phyloP scores from a whole-genome alignment of 2,888 invertebrate species.

The Sarcophaga variegata region DNA sequence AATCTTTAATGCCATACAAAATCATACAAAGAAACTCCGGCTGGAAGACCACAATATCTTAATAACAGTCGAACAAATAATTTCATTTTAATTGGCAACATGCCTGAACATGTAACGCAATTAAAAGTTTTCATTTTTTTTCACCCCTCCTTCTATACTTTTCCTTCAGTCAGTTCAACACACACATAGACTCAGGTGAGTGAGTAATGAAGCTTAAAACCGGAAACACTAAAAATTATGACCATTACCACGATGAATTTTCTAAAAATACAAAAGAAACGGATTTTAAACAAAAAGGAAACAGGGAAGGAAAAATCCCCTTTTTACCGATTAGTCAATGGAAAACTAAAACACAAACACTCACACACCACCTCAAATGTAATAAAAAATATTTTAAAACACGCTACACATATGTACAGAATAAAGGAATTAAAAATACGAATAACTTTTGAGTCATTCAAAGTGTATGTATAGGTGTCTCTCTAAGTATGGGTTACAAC shows the following conservation, averaged over 20 bases:
- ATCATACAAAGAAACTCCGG: too few relatives aligned
- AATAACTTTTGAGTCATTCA: background rate
- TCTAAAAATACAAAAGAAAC: constrained; percentile 25
- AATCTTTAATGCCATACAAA: background rate
- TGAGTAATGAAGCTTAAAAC: constrained; percentile 64
- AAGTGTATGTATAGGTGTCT: too few relatives aligned
- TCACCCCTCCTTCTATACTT: constrained; percentile 16
- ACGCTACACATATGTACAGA: too few relatives aligned
- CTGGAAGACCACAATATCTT: background rate
- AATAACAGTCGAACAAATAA: background rate
- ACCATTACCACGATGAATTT: constrained; percentile 11
- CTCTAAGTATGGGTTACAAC: too few relatives aligned
- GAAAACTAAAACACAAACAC: constrained; percentile 43
- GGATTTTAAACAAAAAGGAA: constrained; percentile 33
- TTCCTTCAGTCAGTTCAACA: constrained; percentile 35
- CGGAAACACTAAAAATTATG: constrained; percentile 61
- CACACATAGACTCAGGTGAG: constrained; percentile 25
- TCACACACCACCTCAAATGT: too few relatives aligned
- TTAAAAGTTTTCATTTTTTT: constrained; percentile 51
- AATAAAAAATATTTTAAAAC: too few relatives aligned
- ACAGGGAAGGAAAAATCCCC: constrained; percentile 15
- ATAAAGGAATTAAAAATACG: background rate
- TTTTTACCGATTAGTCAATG: background rate
- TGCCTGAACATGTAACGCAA: constrained; percentile 56
- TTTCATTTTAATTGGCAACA: constrained; percentile 58